Conservation (phyloP, 2,797 vertebrate genomes). For the Strix occidentalis region DNA sequence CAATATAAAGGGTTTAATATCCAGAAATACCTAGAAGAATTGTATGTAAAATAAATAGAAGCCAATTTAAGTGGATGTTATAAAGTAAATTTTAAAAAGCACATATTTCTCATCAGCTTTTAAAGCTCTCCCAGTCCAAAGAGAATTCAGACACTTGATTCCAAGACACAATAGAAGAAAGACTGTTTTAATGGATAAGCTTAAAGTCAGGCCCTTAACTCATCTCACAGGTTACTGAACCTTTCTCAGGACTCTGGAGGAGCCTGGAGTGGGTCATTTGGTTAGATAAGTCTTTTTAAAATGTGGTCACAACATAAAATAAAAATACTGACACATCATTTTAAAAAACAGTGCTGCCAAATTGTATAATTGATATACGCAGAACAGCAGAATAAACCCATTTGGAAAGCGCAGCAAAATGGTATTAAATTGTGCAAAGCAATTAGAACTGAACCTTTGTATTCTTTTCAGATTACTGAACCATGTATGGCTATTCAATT, state of each 20-base stretch:
- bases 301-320: neutral
- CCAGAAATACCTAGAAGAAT: neutral
- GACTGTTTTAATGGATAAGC: neutral
- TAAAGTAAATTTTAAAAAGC: neutral
- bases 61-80: neutral
- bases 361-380: neutral
- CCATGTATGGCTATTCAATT: neutral
- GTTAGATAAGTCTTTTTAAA: neutral
- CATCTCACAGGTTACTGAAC: neutral
- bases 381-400: neutral
- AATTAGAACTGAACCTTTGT: conserved; percentile 4
- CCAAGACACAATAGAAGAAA: neutral
- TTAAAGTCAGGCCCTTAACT: neutral
- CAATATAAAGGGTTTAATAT: neutral
- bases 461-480: conserved; percentile 43
- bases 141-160: neutral
- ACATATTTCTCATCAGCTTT: neutral
- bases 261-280: neutral
- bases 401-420: neutral
- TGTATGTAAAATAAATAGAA: neutral
- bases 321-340: neutral
- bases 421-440: neutral
- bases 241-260: neutral
- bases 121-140: neutral
- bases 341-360: neutral